Conservation (phyloP, 2,797 vertebrate species). For the Falco biarmicus region DNA sequence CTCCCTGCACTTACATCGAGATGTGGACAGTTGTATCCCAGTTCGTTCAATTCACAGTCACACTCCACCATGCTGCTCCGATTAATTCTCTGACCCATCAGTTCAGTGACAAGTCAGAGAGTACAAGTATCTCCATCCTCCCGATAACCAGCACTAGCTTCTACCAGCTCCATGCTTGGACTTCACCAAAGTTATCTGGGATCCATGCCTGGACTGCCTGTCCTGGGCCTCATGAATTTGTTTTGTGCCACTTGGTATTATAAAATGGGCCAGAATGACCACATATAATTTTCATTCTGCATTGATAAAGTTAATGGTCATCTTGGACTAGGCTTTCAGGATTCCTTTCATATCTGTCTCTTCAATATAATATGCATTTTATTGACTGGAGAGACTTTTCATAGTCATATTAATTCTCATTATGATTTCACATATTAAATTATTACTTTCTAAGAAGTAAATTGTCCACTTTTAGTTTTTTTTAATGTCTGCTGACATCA, state of each 20-base stretch:
- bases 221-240: neutral
- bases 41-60: neutral
- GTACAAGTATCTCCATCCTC: neutral
- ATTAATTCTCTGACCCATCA: neutral
- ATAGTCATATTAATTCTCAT: neutral
- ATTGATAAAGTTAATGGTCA: neutral
- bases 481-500: neutral
- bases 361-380: neutral
- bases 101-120: neutral
- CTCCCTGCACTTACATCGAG: neutral
- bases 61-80: neutral
- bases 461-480: neutral
- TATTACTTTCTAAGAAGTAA: neutral
- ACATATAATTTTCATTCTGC: neutral
- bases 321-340: neutral
- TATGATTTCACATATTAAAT: neutral
- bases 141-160: neutral
- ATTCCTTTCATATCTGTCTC: neutral
- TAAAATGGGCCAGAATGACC: neutral
- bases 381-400: neutral
- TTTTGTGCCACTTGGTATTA: neutral
- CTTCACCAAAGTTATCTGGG: neutral
- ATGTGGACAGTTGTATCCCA: neutral
- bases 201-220: accelerated
- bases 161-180: neutral